Conservation (phyloP, 2,797 vertebrate species). For the Tauraco hartlaubi region DNA sequence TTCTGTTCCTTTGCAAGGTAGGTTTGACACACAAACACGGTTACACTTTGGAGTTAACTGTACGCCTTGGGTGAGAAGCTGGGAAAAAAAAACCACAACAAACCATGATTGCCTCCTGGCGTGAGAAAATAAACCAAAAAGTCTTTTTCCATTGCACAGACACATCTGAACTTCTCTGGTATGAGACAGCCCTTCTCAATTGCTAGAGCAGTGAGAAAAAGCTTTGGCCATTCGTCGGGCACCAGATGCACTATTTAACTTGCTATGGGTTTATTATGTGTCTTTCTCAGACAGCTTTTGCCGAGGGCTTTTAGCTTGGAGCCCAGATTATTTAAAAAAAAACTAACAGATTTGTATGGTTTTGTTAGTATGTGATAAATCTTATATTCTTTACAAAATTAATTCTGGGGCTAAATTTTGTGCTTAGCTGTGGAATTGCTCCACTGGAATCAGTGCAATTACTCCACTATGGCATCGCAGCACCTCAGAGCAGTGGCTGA, state of each 20-base stretch:
- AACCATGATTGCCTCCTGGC: not conserved
- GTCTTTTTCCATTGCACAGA: not conserved
- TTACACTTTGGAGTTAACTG: conserved; percentile 41
- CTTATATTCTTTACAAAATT: not conserved
- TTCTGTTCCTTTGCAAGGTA: conserved; percentile 67
- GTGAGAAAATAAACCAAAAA: conserved; percentile 26
- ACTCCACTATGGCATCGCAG: not conserved
- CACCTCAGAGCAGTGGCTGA: not conserved
- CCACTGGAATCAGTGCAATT: not conserved
- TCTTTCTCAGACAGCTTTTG: not conserved
- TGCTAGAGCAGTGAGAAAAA: not conserved
- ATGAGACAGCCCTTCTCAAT: not conserved
- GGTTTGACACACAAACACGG: conserved; percentile 35
- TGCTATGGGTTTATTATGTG: not conserved
- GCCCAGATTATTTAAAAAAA: not conserved
- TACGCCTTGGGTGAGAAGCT: conserved; percentile 32
- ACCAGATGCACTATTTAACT: not conserved
- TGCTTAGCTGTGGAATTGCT: not conserved
- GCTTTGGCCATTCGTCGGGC: not conserved
- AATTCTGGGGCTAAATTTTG: not conserved
- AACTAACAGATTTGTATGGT: too few relatives aligned
- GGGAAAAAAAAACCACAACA: not conserved
- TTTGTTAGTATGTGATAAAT: not conserved
- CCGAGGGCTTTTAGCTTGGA: not conserved
- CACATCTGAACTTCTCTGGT: not conserved